Evolutionary conservation across 2,888 invertebrate species (phyloP).

Genomic region (Julus scandinavius): DNA sequence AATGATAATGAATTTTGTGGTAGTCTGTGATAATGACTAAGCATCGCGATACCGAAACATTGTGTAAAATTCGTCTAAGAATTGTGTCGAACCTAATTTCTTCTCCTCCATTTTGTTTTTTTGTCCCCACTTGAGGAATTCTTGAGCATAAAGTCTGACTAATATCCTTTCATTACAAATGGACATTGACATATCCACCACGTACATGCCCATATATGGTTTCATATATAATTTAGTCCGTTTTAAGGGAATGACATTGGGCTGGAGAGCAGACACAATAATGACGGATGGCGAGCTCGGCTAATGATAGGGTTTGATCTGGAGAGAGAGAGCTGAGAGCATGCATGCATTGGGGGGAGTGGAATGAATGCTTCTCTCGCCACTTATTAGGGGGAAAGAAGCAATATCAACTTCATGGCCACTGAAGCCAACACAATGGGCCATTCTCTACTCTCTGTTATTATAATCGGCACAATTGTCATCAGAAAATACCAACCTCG

Average conservation of each 20-base stretch:
- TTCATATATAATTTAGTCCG: too few relatives aligned
- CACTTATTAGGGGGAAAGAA: neutral
- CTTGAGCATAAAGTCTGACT: neutral
- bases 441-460: neutral
- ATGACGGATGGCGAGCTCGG: conserved; percentile 50
- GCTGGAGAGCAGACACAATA: conserved; percentile 33
- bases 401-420: conserved; percentile 5
- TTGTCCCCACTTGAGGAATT: conserved; percentile 7
- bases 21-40: too few relatives aligned
- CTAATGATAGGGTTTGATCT: conserved; percentile 51
- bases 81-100: too few relatives aligned
- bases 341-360: neutral
- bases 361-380: neutral
- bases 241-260: conserved; percentile 52
- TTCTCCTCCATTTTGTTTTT: neutral
- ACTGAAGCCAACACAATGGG: neutral
- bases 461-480: too few relatives aligned
- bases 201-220: too few relatives aligned
- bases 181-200: neutral
- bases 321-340: neutral
- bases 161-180: conserved; percentile 8
- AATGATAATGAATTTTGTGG: too few relatives aligned
- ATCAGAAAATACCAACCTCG: neutral
- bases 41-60: too few relatives aligned
- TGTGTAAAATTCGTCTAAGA: too few relatives aligned